Base-by-base conservation (phyloP, 2,113 vertebrate genomes). In the Bucco capensis region DNA sequence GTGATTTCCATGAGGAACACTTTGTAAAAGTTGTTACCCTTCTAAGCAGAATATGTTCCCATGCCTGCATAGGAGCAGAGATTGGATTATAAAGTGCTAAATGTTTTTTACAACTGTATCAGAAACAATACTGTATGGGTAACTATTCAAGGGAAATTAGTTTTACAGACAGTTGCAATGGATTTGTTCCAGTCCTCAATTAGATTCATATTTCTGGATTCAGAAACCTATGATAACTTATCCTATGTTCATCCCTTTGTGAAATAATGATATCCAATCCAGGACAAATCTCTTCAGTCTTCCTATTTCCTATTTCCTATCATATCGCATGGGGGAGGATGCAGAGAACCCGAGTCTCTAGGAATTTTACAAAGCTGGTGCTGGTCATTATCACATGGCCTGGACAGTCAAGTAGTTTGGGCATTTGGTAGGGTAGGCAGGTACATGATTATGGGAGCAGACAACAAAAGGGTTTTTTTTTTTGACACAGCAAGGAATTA, bases 41-140 rank as follows among this genome's bases (percentile, higher is more conserved):
- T 97, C 97, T 97, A 95, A 97, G 92, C 76, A 94, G 94, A 97
- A 92, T 96, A 75, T 2, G 83, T 97, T 97, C 97, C 97, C 97
- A 97, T 95, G 94, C 95, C 92, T 95, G 93, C 93, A 97, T 93
- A 96, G 96, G 94, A 97, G 96, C 95, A 97, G 93, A 97, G 97
- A 98, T 97, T 97, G 97, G 98, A 98, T 98, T 98, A 98, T 97
- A 98, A 97, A 97, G 97, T 96, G 97, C 97, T 98, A 98, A 98
- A 98, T 97, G 97, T 94, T 97, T 98, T 98, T 97, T 96, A 97
- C 97, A 98, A 98, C 97, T 97, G 97, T 96, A 97, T 97, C 97
- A 97, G 97, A 96, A 97, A 97, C 95, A 97, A 97, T 96, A 95
- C 92, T 79, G 95, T 96, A 96, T 97, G 98, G 97, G 96, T 98